These are phyloP conservation scores for Coptodon rendalli DNA, from an alignment of 2,113 vertebrate species.

Conservation along the genomic window DNA sequence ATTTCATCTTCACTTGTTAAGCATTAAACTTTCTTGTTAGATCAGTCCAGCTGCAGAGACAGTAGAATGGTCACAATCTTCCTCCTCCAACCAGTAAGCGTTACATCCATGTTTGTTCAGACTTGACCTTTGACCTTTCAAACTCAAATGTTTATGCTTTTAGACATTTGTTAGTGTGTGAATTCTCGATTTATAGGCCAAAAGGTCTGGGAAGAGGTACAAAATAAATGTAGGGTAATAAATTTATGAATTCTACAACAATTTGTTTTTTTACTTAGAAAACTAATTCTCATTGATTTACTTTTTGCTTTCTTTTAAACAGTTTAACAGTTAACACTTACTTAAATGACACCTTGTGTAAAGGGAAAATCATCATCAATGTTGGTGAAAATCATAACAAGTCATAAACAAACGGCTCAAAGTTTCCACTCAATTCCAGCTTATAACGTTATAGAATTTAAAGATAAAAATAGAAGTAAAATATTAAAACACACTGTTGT, in stretches of 20 bases:
- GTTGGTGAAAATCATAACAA: background rate
- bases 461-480: background rate
- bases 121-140: background rate
- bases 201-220: background rate
- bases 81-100: background rate
- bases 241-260: background rate
- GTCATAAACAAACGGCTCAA: background rate
- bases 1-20: slow-evolving; percentile 9
- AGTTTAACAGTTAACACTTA: background rate
- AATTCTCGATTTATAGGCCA: background rate
- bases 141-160: background rate
- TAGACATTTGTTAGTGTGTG: background rate
- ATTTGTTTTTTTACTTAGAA: background rate
- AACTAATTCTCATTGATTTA: background rate
- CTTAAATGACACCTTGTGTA: background rate
- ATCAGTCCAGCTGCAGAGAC: background rate
- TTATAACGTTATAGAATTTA: background rate
- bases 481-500: background rate
- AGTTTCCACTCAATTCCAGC: background rate
- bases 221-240: background rate
- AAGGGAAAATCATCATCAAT: background rate
- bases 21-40: background rate
- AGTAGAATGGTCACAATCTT: background rate
- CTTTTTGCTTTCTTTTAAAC: background rate
- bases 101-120: background rate